Evolutionary conservation across 1,140 invertebrate genomes (phyloP).

Genomic region (Kradibia gibbosae): DNA sequence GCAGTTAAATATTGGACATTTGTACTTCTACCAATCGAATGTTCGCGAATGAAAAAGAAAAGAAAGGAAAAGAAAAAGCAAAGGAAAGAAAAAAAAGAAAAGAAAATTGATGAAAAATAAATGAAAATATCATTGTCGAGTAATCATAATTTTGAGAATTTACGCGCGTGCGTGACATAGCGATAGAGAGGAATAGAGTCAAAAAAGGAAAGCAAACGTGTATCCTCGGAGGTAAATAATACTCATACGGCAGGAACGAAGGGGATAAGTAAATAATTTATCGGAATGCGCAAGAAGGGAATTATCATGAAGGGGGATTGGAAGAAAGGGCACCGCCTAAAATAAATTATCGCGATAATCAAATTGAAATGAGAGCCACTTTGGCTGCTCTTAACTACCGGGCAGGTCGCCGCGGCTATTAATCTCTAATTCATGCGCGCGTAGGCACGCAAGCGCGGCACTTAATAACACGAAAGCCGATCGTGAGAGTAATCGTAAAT

Average conservation of each 20-base stretch:
- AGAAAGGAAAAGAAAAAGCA: no score
- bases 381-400: neutral
- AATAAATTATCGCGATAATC: constrained; percentile 38
- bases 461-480: constrained; percentile 35
- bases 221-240: no score
- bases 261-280: constrained; percentile 22
- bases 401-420: neutral
- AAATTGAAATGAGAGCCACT: constrained; percentile 21
- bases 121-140: no score
- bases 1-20: no score
- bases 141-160: no score
- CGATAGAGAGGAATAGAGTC: no score
- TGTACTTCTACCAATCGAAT: no score
- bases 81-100: no score
- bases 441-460: constrained; percentile 1
- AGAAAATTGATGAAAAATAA: no score
- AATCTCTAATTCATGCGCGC: constrained; percentile 31
- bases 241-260: neutral
- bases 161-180: no score
- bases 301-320: neutral
- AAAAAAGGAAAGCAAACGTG: neutral
- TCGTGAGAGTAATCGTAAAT: constrained; percentile 10
- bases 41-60: no score
- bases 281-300: neutral
- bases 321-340: neutral